Percentiles rank a stretch among this genome's conserved stretches.
phyloP scores from a whole-genome alignment of 2,797 vertebrate species.

The Sciaenops ocellatus region DNA sequence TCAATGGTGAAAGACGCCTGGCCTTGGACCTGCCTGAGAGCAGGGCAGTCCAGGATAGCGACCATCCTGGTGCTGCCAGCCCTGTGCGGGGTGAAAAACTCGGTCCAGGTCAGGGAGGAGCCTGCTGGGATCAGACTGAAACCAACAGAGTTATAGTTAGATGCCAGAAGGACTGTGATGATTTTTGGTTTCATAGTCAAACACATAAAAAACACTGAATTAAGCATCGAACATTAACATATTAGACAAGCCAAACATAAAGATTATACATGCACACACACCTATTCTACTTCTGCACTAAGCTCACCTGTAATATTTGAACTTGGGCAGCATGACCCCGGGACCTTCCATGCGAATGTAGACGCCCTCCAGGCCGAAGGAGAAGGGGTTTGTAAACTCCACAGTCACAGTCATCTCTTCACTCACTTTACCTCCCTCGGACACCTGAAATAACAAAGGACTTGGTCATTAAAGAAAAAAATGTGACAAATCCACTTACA shows the following conservation, averaged over 20 bases:
- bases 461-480: not conserved
- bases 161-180: not conserved
- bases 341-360: conserved; percentile 91
- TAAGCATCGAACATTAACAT: not conserved
- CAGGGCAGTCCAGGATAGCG: conserved; percentile 87
- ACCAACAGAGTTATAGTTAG: not conserved
- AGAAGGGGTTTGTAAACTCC: conserved; percentile 93
- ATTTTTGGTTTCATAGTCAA: not conserved
- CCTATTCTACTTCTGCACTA: not conserved
- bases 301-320: conserved; percentile 89
- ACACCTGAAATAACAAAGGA: conserved; percentile 79
- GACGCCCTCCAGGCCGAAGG: conserved; percentile 85
- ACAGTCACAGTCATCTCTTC: conserved; percentile 88
- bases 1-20: conserved; percentile 48
- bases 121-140: conserved; percentile 68
- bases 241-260: not conserved
- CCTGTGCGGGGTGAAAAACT: conserved; percentile 79
- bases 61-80: conserved; percentile 86
- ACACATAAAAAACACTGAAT: not conserved
- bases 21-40: conserved; percentile 80
- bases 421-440: conserved; percentile 75
- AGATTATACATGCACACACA: not conserved
- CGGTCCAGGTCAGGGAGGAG: conserved; percentile 70
- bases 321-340: conserved; percentile 83
- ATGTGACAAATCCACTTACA: not conserved